Evolutionary conservation across 2,797 vertebrate species (phyloP).

Genomic region (Coilia nasus): DNA sequence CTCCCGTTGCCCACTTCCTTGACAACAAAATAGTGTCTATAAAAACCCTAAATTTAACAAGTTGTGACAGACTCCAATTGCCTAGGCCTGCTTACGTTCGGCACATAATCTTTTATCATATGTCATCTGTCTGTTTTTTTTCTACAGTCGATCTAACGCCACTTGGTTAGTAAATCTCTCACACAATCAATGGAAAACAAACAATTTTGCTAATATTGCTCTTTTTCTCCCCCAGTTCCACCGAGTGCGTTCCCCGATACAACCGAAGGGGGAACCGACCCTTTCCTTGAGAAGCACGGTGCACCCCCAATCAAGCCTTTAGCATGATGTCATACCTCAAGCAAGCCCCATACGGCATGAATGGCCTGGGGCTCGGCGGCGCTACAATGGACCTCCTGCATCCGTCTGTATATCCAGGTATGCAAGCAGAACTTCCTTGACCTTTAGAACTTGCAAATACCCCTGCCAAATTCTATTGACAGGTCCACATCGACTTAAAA

Average conservation of each 20-base stretch:
- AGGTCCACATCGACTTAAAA: neutral
- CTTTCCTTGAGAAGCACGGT: constrained; percentile 43
- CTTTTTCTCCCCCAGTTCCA: neutral
- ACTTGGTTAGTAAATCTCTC: neutral
- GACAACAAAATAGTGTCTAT: neutral
- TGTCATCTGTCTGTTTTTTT: neutral
- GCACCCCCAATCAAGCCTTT: constrained; percentile 59
- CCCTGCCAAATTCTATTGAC: too few relatives aligned
- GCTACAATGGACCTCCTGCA: constrained; percentile 91
- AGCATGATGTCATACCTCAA: constrained; percentile 98
- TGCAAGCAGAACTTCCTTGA: constrained; percentile 32
- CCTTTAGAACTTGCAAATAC: neutral
- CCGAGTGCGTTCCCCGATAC: constrained; percentile 5
- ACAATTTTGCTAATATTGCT: neutral
- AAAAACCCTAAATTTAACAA: neutral
- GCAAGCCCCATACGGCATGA: constrained; percentile 93
- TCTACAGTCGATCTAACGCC: neutral
- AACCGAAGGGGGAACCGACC: constrained; percentile 47
- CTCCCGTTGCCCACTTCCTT: neutral
- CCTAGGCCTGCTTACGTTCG: neutral
- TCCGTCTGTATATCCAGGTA: constrained; percentile 92
- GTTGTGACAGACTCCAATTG: neutral
- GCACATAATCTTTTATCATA: neutral
- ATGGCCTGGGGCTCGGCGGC: constrained; percentile 88
- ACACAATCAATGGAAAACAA: neutral